Evolutionary conservation across 2,797 vertebrate genomes (phyloP), one percentile per base, ranked within the genome.

Genomic region (Pseudochromis fuscus): DNA sequence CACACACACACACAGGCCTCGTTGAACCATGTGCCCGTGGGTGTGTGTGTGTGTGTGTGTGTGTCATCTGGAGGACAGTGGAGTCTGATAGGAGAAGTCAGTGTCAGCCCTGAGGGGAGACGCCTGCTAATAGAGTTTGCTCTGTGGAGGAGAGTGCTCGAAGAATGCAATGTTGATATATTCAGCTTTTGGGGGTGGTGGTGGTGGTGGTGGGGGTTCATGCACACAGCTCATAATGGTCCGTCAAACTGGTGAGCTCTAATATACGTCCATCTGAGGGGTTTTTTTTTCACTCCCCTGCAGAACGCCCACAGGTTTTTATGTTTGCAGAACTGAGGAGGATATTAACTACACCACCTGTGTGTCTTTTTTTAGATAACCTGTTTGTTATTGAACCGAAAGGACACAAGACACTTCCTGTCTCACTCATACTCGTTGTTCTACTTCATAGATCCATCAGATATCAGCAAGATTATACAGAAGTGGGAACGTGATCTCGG

Each of bases 21-120:
- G 7, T 52, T 21, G 19, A 53, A 53, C 28, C 46, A 51, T 61
- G 61, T 63, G 60, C n/a, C 46, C 6, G 6, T 37, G 23, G 53
- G 53, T 31, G 44, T 49, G 65, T 42, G 51, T 55, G 45, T 69
- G 49, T 51, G 42, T 52, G 51, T 44, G 46, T 77, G 64, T 46
- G 53, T 25, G 21, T 56, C 21, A 44, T 78, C 31, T 33, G 57
- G 30, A 78, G 85, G 80, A 82, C 84, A 73, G 82, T 67, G 75
- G 75, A 83, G 87, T 89, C 85, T 77, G 83, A 91, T 85, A 81
- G 69, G 69, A 89, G 85, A 85, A 89, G 85, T 90, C 83, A 89
- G 61, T 65, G 86, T 65, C 72, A 81, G 77, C 84, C 91, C 87
- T 66, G 69, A 79, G 84, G 89, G 78, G 75, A 51, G 67, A 59